These are phyloP conservation scores for Odontesthes bonariensis DNA, from an alignment of 2,113 vertebrate genomes.

Conservation along the genomic window DNA sequence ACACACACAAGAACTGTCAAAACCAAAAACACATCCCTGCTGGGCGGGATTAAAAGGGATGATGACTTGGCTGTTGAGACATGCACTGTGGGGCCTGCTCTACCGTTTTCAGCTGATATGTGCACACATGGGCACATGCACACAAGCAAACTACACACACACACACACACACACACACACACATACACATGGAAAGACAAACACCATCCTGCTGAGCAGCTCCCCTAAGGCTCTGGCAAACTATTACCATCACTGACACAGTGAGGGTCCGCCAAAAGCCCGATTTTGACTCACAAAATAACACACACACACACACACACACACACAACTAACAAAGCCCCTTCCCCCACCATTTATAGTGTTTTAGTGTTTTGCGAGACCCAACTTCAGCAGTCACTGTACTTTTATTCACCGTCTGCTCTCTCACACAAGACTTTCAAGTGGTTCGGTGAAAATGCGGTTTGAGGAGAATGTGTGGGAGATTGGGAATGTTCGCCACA, in stretches of 20 bases:
- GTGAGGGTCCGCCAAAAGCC: constrained; percentile 68
- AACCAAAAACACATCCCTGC: constrained; percentile 71
- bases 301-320: constrained; percentile 16
- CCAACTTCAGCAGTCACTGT: constrained; percentile 37
- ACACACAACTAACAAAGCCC: constrained; percentile 20
- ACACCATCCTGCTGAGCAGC: constrained; percentile 62
- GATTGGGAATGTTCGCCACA: constrained; percentile 23
- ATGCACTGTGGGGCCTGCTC: constrained; percentile 59
- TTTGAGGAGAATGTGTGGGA: constrained; percentile 39
- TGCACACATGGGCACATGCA: constrained; percentile 26
- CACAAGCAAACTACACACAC: constrained; percentile 8
- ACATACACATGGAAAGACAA: not conserved
- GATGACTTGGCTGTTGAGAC: constrained; percentile 77
- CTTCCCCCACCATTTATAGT: constrained; percentile 5
- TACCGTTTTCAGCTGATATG: constrained; percentile 66
- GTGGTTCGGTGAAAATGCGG: constrained; percentile 25
- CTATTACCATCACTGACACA: constrained; percentile 75
- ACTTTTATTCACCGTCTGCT: constrained; percentile 24
- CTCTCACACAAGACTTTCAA: constrained; percentile 48
- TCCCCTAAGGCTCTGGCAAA: constrained; percentile 73
- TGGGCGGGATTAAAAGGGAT: constrained; percentile 75
- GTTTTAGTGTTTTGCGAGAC: constrained; percentile 45
- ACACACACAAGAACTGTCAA: constrained; percentile 43
- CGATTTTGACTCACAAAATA: constrained; percentile 62
- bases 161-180: constrained; percentile 22